Conservation (phyloP, 2,888 invertebrate genomes). For the Formica aserva region DNA sequence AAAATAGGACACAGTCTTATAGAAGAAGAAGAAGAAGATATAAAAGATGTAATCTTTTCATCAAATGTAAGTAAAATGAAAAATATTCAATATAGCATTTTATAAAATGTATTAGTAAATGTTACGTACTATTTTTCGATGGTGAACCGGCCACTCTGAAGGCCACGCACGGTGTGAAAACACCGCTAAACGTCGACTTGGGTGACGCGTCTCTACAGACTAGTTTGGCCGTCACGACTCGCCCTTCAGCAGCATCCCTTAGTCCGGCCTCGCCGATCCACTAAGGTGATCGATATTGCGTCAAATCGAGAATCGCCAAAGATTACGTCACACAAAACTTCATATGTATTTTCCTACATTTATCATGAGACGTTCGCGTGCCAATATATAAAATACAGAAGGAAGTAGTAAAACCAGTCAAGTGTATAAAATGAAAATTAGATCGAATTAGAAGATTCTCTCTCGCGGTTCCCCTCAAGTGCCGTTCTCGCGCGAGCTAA, state of each 20-base stretch:
- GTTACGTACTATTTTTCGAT: constrained; percentile 88
- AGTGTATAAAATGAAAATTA: neutral
- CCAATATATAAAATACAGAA: neutral
- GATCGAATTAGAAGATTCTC: neutral
- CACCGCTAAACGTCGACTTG: constrained; percentile 86
- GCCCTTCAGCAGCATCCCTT: constrained; percentile 92
- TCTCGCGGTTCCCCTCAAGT: neutral
- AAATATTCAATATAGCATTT: too few relatives aligned
- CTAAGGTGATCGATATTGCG: constrained; percentile 85
- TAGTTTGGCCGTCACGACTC: constrained; percentile 92
- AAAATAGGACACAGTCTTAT: too few relatives aligned
- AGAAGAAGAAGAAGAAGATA: too few relatives aligned
- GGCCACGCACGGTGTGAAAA: constrained; percentile 94
- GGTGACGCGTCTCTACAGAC: constrained; percentile 91
- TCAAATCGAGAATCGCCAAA: neutral
- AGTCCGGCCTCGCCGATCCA: constrained; percentile 94
- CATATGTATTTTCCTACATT: neutral
- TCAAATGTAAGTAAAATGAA: neutral
- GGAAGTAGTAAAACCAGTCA: neutral
- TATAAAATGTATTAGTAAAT: too few relatives aligned
- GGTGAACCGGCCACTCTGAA: constrained; percentile 95
- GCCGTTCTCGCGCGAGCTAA: neutral
- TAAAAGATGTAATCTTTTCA: neutral
- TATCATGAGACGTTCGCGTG: neutral
- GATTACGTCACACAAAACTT: neutral